Percentiles rank a stretch among this genome's conserved stretches.
These are phyloP conservation scores for Neosilurus mollespiculum DNA, from an alignment of 2,797 vertebrate species.

Conservation along the genomic window DNA sequence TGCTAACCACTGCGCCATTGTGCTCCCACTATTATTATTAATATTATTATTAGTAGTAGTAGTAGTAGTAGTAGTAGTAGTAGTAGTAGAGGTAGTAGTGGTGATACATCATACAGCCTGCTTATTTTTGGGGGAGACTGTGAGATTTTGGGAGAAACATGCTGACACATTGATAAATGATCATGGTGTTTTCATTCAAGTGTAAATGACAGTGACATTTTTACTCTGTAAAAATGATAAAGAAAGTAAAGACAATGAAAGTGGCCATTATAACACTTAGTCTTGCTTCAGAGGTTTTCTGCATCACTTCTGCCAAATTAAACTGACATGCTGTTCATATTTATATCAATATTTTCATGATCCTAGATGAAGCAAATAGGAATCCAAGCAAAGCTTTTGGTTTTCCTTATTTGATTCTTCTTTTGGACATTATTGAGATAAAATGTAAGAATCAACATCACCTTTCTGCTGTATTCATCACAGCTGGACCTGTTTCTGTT, in stretches of 20 bases:
- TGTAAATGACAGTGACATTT: not conserved
- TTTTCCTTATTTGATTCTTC: not conserved
- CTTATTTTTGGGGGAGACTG: no score
- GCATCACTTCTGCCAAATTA: not conserved
- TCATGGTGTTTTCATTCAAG: not conserved
- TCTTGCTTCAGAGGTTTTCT: slow-evolving; percentile 3
- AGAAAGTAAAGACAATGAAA: not conserved
- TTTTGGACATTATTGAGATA: not conserved
- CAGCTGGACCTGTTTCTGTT: slow-evolving; percentile 9
- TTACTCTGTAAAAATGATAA: not conserved
- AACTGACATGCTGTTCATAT: not conserved
- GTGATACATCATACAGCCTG: no score
- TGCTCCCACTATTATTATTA: no score
- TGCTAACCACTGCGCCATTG: no score
- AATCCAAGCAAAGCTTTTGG: not conserved
- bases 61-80: no score
- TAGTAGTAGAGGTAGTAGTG: no score
- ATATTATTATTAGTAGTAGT: no score
- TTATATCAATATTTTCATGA: not conserved
- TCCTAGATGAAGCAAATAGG: not conserved
- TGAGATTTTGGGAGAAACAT: no score
- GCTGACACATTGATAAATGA: no score
- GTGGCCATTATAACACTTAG: not conserved
- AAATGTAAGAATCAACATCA: not conserved
- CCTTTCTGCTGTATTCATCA: not conserved